Evolutionary conservation across 2,113 vertebrate species (phyloP).

Genomic region (Chloropsis cyanopogon): DNA sequence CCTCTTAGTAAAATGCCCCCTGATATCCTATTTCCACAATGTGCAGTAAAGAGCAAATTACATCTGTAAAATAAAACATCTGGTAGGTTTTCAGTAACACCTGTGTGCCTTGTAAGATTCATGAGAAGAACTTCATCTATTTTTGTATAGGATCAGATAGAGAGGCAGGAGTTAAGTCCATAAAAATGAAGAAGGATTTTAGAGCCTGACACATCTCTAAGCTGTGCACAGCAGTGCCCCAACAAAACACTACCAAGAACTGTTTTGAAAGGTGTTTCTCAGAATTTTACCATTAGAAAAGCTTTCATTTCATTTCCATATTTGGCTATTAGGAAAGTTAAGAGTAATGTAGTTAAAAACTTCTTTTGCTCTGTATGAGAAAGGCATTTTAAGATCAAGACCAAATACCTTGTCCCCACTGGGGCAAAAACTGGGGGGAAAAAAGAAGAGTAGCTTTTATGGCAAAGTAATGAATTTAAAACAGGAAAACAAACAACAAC

Average conservation of each 20-base stretch:
- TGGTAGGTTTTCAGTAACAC: background rate
- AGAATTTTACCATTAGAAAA: background rate
- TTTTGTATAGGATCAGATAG: background rate
- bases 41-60: background rate
- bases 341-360: background rate
- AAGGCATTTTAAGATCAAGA: background rate
- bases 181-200: background rate
- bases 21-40: background rate
- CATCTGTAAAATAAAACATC: background rate
- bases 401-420: rapidly evolving
- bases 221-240: too few relatives aligned
- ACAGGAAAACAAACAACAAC: background rate
- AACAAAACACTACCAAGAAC: background rate
- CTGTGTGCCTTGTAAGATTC: background rate
- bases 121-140: background rate
- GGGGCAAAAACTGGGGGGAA: background rate
- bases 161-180: background rate
- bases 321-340: background rate
- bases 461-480: background rate
- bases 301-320: background rate
- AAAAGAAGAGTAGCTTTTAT: rapidly evolving
- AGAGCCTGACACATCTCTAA: background rate
- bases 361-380: background rate
- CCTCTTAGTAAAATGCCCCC: background rate
- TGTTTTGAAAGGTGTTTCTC: background rate